A percentile compares a stretch with the other conserved stretches of the same genome.
These are phyloP conservation scores for Melangyna quadrimaculata DNA, from an alignment of 2,888 invertebrate genomes.

Conservation along the genomic window DNA sequence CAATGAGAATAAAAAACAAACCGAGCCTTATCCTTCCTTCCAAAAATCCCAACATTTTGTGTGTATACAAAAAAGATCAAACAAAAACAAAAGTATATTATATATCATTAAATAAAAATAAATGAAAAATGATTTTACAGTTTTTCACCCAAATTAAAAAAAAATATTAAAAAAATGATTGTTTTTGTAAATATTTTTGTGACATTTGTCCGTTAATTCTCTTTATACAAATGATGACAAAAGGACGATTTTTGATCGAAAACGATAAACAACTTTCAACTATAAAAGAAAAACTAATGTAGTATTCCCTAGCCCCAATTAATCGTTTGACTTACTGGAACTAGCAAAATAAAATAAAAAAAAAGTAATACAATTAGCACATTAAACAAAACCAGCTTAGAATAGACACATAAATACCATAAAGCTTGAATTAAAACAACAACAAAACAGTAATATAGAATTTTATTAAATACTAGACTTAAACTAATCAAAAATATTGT, in stretches of 20 bases:
- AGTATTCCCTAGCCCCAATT: not conserved
- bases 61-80: constrained; percentile 46
- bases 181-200: constrained; percentile 52
- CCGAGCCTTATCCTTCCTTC: constrained; percentile 65
- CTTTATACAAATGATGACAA: not conserved
- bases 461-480: not conserved
- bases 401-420: not conserved
- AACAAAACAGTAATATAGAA: constrained; percentile 3
- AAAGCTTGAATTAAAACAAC: not conserved
- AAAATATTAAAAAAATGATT: constrained; percentile 5
- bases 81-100: constrained; percentile 19
- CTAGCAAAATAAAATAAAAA: not conserved
- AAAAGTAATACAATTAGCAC: not conserved
- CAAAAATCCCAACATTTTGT: constrained; percentile 43
- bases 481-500: constrained; percentile 3
- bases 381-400: constrained; percentile 2
- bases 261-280: constrained; percentile 7
- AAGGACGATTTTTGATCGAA: constrained; percentile 10
- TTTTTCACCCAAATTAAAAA: constrained; percentile 21
- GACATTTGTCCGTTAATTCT: not conserved
- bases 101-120: constrained; percentile 12
- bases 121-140: constrained; percentile 35
- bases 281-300: not conserved
- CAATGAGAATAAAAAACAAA: constrained; percentile 4
- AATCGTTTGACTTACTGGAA: not conserved